phyloP scores from a whole-genome alignment of 1,140 invertebrate genomes.

The Drosophila sechellia region DNA sequence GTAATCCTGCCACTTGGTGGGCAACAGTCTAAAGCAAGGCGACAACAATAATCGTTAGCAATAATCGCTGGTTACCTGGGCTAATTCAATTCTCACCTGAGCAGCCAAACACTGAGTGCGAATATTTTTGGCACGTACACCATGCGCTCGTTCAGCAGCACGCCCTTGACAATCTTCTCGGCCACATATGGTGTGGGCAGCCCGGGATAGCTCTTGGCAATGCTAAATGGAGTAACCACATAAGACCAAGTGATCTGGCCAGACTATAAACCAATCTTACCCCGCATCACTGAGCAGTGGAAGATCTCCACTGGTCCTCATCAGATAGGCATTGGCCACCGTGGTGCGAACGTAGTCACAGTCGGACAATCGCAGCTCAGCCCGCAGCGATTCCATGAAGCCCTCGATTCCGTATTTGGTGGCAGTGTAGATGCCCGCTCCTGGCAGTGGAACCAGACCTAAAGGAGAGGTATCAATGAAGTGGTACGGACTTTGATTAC shows the following conservation, averaged over 20 bases:
- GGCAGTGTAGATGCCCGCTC: constrained; percentile 80
- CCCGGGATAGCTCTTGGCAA: constrained; percentile 77
- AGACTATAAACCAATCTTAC: constrained; percentile 31
- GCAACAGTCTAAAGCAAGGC: constrained; percentile 57
- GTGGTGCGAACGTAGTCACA: constrained; percentile 80
- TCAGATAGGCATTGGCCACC: constrained; percentile 77
- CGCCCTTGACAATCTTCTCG: constrained; percentile 75
- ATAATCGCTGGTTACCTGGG: neutral
- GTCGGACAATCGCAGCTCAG: constrained; percentile 74
- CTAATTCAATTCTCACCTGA: constrained; percentile 61
- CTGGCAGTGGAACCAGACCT: constrained; percentile 72
- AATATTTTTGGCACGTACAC: constrained; percentile 83
- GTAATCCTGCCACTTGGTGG: constrained; percentile 83
- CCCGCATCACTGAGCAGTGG: constrained; percentile 77
- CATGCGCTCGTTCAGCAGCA: constrained; percentile 76
- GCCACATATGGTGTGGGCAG: constrained; percentile 77
- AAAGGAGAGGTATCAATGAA: too few relatives aligned
- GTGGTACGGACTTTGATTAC: too few relatives aligned
- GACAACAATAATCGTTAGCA: constrained; percentile 11
- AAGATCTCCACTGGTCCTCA: constrained; percentile 79
- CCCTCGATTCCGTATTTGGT: constrained; percentile 83
- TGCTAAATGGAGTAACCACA: constrained; percentile 40
- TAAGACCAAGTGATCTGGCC: constrained; percentile 12
- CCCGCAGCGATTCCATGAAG: constrained; percentile 75
- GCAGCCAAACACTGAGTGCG: constrained; percentile 78